phyloP scores from a whole-genome alignment of 2,113 vertebrate species.

The Phylloscopus trochiloides region DNA sequence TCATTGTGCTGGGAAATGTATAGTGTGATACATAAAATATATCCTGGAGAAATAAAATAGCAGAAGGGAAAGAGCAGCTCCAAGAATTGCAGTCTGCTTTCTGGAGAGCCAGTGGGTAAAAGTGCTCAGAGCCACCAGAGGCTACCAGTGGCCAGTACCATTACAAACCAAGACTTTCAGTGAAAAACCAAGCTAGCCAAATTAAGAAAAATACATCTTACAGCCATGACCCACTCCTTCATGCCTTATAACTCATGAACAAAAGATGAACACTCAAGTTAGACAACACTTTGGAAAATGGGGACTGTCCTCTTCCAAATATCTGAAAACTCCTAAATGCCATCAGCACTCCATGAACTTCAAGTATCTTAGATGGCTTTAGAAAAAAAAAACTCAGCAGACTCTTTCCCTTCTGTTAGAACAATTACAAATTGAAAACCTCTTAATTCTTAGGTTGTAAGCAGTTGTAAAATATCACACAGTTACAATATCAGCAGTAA shows the following conservation, averaged over 20 bases:
- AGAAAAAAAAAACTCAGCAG: constrained; percentile 12
- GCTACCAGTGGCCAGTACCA: background rate
- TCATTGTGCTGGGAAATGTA: background rate
- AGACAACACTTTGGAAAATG: background rate
- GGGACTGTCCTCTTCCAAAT: background rate
- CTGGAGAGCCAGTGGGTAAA: background rate
- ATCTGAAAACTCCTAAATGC: background rate
- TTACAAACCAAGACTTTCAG: background rate
- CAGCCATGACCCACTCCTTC: background rate
- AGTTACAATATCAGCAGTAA: background rate
- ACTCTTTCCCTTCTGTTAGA: background rate
- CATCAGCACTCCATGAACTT: background rate
- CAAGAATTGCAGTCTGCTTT: background rate
- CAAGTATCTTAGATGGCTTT: background rate
- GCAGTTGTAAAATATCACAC: background rate
- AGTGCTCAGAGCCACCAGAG: background rate
- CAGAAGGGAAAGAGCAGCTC: background rate
- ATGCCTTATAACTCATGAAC: background rate
- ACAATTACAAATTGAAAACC: background rate
- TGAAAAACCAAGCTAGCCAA: background rate
- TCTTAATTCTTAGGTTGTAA: background rate
- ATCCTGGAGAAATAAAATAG: background rate
- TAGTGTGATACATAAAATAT: background rate
- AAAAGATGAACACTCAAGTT: background rate
- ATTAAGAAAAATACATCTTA: background rate